Evolutionary conservation across 2,113 vertebrate genomes (phyloP).

Genomic region (Bos javanicus): DNA sequence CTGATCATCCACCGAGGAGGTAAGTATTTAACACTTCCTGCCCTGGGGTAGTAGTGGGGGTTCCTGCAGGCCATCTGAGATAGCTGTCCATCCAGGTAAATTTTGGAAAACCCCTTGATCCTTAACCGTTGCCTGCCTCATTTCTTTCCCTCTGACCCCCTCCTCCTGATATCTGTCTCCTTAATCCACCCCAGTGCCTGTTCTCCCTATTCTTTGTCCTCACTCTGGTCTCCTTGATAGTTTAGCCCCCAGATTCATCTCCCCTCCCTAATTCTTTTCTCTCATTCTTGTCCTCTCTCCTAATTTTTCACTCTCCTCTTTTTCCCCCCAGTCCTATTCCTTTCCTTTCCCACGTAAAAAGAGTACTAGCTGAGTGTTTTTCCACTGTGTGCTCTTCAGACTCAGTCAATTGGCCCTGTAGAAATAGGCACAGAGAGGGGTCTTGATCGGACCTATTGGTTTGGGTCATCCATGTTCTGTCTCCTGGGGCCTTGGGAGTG

Average conservation of each 20-base stretch:
- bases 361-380: background rate
- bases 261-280: background rate
- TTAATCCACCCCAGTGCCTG: rapidly evolving
- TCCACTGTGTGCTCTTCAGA: background rate
- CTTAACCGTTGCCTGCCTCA: background rate
- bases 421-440: background rate
- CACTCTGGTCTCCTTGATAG: background rate
- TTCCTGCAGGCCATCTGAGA: background rate
- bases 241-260: background rate
- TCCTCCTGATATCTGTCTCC: background rate
- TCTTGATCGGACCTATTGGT: background rate
- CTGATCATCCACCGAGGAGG: constrained; percentile 98
- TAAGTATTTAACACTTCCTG: constrained; percentile 70
- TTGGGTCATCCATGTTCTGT: background rate
- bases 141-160: background rate
- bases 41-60: rapidly evolving
- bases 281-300: background rate
- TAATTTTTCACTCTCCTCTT: background rate
- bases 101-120: background rate
- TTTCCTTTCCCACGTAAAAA: background rate
- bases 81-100: background rate
- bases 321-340: background rate
- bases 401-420: background rate
- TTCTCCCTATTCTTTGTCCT: background rate
- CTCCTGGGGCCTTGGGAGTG: background rate